Evolutionary conservation across 2,113 vertebrate genomes (phyloP), one percentile per base, ranked within the genome.

Genomic region (Sinocyclocheilus rhinocerous): DNA sequence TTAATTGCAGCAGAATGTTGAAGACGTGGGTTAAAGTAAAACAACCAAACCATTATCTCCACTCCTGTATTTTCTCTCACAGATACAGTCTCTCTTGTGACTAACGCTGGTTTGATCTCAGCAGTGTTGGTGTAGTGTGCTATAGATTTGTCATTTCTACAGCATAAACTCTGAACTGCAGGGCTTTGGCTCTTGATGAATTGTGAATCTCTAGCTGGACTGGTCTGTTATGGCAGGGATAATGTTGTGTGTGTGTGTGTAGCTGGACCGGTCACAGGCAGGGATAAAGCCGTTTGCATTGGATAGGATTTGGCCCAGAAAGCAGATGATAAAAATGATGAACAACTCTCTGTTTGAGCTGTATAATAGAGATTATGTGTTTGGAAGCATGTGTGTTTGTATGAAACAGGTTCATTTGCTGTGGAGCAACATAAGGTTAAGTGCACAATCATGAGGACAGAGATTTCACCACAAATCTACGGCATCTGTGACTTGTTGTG

Each of bases 211-310:
- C 24, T 52, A 6, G 42, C 57, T 52, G 24, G 75, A 52, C 75
- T 77, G 75, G 24, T 55, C 75, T 77, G 48, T 52, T 76, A 29
- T 52, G 75, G 75, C 45, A 55, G 75, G 48, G 75, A 76, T 48
- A 48, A 76, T 48, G 22, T 48, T 70, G 33, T 67, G 5, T 70
- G 29, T 69, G 29, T 81, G 77, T 72, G 52, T 50, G 65, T 63
- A 26, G 59, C 82, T 79, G 75, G 67, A 79, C 36, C 42, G 36
- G 69, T 75, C 52, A 42, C 29, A 26, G 82, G 88, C 87, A 81
- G 84, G 90, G 87, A 92, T 92, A 90, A 91, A 90, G 84, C 90
- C 84, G 89, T 92, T 93, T 93, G 88, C 87, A 87, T 86, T 91
- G 88, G 89, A 85, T 87, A 76, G 90, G 90, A 93, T 94, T 93